phyloP scores from a whole-genome alignment of 2,113 vertebrate genomes.

The Vimba vimba region DNA sequence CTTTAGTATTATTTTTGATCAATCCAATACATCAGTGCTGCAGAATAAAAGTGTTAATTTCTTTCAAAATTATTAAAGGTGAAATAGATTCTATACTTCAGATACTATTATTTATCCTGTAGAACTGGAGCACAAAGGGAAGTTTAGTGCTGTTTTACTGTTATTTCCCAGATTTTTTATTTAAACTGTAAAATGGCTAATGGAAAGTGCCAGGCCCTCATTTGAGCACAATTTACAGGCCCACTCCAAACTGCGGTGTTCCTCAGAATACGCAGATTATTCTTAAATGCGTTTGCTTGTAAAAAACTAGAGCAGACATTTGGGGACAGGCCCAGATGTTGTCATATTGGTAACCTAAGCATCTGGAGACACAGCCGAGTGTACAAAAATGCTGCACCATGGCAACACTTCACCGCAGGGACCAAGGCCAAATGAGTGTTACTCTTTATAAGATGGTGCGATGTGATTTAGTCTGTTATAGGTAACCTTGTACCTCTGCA shows the following conservation, averaged over 20 bases:
- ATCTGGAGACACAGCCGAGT: constrained; percentile 45
- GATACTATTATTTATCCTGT: constrained; percentile 9
- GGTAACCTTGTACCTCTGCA: background rate
- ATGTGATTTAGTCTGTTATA: background rate
- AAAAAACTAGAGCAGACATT: constrained; percentile 53
- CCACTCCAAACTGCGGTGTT: constrained; percentile 27
- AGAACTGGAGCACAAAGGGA: constrained; percentile 6
- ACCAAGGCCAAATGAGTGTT: constrained; percentile 25
- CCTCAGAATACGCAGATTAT: constrained; percentile 47
- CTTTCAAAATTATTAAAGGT: background rate
- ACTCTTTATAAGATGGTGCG: constrained; percentile 28
- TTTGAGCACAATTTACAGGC: constrained; percentile 50
- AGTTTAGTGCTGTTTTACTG: constrained; percentile 34
- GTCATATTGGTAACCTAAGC: constrained; percentile 44
- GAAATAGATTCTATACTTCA: background rate
- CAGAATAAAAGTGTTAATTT: background rate
- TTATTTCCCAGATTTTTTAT: constrained; percentile 54
- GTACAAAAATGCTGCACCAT: background rate
- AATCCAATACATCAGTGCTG: background rate
- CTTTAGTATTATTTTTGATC: background rate
- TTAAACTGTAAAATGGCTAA: constrained; percentile 55
- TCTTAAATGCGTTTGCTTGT: constrained; percentile 38
- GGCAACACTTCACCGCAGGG: constrained; percentile 1
- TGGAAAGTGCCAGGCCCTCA: constrained; percentile 47
- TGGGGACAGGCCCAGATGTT: constrained; percentile 47